Evolutionary conservation across 2,888 invertebrate genomes (phyloP).

Genomic region (Corythucha ciliata): DNA sequence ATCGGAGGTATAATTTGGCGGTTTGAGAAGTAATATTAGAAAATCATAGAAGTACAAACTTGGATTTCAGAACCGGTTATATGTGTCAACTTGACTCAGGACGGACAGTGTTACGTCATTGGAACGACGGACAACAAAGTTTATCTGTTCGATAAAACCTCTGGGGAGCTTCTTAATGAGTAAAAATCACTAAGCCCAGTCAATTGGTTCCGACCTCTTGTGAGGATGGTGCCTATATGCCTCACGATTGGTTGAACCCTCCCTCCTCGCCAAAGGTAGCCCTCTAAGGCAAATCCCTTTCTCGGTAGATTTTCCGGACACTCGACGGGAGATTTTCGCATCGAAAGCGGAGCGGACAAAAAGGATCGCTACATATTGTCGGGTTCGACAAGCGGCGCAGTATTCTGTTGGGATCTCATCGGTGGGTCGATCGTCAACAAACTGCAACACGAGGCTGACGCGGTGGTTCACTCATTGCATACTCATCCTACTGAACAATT

Average conservation of each 20-base stretch:
- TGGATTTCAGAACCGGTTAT: conserved; percentile 59
- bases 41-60: neutral
- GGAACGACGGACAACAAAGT: conserved; percentile 76
- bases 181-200: conserved; percentile 36
- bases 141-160: conserved; percentile 78
- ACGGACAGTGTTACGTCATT: conserved; percentile 82
- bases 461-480: conserved; percentile 64
- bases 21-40: conserved; percentile 7
- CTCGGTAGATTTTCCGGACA: conserved; percentile 67
- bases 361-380: conserved; percentile 79
- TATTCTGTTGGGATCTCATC: conserved; percentile 86
- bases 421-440: conserved; percentile 53
- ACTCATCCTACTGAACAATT: conserved; percentile 68
- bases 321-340: conserved; percentile 65
- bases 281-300: neutral
- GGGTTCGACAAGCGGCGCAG: conserved; percentile 77
- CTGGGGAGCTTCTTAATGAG: conserved; percentile 65
- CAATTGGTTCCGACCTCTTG: no score
- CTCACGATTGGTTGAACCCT: no score
- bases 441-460: conserved; percentile 46
- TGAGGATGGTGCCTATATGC: no score
- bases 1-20: conserved; percentile 55
- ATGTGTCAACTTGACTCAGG: conserved; percentile 74
- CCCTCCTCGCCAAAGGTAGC: no score
- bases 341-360: conserved; percentile 77